phyloP scores from a whole-genome alignment of 2,888 invertebrate genomes.

The Carpatolechia fugitivella region DNA sequence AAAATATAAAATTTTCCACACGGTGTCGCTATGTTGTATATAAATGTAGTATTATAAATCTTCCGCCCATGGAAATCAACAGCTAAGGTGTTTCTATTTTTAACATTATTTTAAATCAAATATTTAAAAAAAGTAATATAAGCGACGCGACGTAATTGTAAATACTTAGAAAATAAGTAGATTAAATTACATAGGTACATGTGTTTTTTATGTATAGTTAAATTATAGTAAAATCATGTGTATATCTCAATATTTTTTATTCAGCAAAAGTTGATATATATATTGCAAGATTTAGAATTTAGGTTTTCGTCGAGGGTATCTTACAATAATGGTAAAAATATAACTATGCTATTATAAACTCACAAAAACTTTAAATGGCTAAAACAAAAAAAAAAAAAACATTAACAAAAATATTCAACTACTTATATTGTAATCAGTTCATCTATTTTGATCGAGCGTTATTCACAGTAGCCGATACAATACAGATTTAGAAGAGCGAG shows the following conservation, averaged over 20 bases:
- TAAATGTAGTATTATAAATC: too few species aligned
- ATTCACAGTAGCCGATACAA: conserved; percentile 58
- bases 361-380: too few species aligned
- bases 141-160: too few species aligned
- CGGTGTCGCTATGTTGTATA: too few species aligned
- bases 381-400: neutral
- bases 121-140: too few species aligned
- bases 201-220: neutral
- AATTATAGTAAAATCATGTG: neutral
- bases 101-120: too few species aligned
- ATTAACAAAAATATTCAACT: conserved; percentile 27
- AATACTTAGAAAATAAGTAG: too few species aligned
- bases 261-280: too few species aligned
- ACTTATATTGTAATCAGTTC: conserved; percentile 51
- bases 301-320: neutral
- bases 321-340: too few species aligned
- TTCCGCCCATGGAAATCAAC: neutral
- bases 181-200: too few species aligned
- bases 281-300: neutral
- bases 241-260: neutral
- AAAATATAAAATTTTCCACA: too few species aligned
- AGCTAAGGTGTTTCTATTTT: neutral
- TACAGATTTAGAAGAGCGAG: conserved; percentile 54
- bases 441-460: conserved; percentile 66
- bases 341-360: too few species aligned